Base-by-base conservation (phyloP, 2,888 invertebrate genomes). In the Leucania comma region DNA sequence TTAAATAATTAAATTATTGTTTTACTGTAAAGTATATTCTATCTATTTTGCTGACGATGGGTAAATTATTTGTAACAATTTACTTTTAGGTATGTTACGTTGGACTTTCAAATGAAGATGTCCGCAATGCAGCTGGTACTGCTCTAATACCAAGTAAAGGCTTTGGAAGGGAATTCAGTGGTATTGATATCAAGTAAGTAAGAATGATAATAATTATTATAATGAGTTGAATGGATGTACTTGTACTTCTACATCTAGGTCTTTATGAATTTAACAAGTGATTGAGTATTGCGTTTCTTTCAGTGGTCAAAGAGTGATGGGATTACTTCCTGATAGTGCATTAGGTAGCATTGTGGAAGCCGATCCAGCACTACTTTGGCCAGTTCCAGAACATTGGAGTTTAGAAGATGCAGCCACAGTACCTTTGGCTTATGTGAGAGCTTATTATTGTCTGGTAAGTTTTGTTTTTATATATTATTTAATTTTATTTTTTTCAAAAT, bases 341-440 rank as follows among this genome's bases (percentile, higher is more conserved):
- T 84, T 97, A 56, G 96, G 97, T 0, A 96, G 96, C 22, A 89
- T 95, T 26, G 94, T 97, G 0, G 92, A 94, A 75, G 96, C 96
- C 12, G 96, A 97, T 82, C 88, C 90, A 1, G 86, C 93, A 32
- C 88, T 97, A 48, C 68, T 90, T 0, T 98, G 98, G 98, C 94
- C 96, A 6, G 94, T 98, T 0, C 98, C 98, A 0, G 96, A 97
- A 1, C 86, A 94, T 5, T 98, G 98, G 98, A 96, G 95, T 2
- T 87, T 98, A 20, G 96, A 97, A 88, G 97, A 98, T 73, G 98
- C 97, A 3, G 97, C 97, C 2, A 97, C 98, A 0, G 96, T 98
- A 0, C 98, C 98, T 0, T 96, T 98, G 53, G 97, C 98, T n/a
- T 92, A 87, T 58, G 68, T 86, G 0, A 80, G 87, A 35, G 93